Conservation (phyloP, 2,888 invertebrate species). For the Craniophora ligustri region DNA sequence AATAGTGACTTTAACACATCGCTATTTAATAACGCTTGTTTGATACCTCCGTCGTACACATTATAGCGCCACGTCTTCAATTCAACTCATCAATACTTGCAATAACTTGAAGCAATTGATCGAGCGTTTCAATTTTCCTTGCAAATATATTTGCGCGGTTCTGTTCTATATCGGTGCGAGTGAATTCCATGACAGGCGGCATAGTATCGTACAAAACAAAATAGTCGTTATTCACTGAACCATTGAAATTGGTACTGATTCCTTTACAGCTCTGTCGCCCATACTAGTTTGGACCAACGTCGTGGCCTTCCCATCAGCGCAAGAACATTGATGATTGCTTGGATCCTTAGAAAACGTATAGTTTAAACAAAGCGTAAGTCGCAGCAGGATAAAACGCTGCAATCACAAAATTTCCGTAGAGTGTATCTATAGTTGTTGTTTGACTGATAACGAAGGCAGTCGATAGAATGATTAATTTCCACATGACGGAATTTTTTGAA, state of each 20-base stretch:
- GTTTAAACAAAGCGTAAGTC: constrained; percentile 1
- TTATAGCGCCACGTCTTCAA: neutral
- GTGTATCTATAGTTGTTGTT: neutral
- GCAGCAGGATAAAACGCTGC: constrained; percentile 5
- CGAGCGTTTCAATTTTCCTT: neutral
- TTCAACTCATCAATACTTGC: neutral
- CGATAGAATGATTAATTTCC: constrained; percentile 13
- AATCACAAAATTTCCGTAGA: constrained; percentile 5
- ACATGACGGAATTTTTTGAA: constrained; percentile 10
- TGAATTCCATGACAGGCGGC: neutral
- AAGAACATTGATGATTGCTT: neutral
- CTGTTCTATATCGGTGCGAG: constrained; percentile 3
- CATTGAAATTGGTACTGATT: neutral
- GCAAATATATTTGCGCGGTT: neutral
- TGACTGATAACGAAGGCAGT: neutral
- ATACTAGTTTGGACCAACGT: neutral
- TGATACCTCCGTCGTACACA: neutral
- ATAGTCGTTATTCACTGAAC: constrained; percentile 14
- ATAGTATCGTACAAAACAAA: constrained; percentile 2
- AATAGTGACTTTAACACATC: no score
- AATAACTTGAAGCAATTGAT: neutral
- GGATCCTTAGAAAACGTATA: neutral
- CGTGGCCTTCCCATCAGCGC: constrained; percentile 10
- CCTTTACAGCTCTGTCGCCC: neutral
- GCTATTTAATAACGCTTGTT: neutral